Conservation (phyloP, 2,797 vertebrate species). For the Eulemur albifrons region DNA sequence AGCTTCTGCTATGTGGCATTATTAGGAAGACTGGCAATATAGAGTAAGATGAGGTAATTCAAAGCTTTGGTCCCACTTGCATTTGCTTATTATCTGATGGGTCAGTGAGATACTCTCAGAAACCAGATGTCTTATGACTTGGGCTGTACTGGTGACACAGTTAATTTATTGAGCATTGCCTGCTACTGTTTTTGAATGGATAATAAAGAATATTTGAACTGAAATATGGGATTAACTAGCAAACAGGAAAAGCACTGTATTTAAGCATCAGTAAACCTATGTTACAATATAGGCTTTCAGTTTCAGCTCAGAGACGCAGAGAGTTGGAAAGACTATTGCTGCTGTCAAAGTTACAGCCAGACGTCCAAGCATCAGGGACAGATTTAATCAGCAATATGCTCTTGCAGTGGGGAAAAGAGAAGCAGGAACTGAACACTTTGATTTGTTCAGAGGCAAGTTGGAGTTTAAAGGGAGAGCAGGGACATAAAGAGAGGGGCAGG, state of each 20-base stretch:
- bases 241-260: not conserved
- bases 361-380: too few species aligned
- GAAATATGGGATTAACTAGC: not conserved
- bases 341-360: not conserved
- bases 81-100: not conserved
- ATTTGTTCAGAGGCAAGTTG: not conserved
- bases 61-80: not conserved
- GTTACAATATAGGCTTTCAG: not conserved
- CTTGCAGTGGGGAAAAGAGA: not conserved
- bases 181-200: not conserved
- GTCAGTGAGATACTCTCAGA: not conserved
- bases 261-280: not conserved
- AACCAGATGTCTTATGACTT: not conserved
- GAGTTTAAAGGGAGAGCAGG: not conserved
- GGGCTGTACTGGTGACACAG: not conserved
- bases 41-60: not conserved
- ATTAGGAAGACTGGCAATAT: not conserved
- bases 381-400: not conserved
- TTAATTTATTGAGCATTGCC: not conserved
- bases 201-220: not conserved
- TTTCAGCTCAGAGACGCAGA: not conserved
- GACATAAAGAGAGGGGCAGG: accelerated
- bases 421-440: not conserved
- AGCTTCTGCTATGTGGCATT: not conserved
- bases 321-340: not conserved